These are phyloP conservation scores for Elephas maximus DNA, from an alignment of 2,113 vertebrate genomes.

Conservation along the genomic window DNA sequence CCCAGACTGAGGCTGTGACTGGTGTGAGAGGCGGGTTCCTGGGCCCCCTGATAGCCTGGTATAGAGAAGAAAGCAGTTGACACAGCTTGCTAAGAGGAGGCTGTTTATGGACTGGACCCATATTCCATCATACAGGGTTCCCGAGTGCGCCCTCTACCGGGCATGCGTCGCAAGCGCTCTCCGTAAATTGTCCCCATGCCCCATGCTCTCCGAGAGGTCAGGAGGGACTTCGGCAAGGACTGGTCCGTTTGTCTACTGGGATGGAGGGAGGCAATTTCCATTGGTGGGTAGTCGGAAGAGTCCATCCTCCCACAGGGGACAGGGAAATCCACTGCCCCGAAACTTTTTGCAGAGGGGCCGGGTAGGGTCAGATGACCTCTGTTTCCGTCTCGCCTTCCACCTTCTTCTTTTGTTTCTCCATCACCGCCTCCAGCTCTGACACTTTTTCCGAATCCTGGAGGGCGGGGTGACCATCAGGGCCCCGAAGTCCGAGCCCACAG, in stretches of 20 bases:
- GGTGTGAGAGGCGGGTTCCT: background rate
- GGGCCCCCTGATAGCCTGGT: background rate
- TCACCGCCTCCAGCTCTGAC: slow-evolving; percentile 93
- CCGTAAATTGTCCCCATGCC: background rate
- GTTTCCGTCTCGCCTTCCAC: slow-evolving; percentile 86
- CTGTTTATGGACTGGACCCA: slow-evolving; percentile 68
- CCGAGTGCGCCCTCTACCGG: background rate
- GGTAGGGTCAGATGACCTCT: slow-evolving; percentile 66
- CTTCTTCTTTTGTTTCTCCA: slow-evolving; percentile 95
- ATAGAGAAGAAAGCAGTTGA: background rate
- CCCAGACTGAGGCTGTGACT: background rate
- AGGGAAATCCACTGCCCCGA: background rate
- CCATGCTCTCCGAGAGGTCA: too few species aligned
- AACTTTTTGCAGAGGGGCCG: fast-evolving
- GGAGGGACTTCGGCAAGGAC: background rate
- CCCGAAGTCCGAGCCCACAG: fast-evolving
- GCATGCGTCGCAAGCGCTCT: background rate
- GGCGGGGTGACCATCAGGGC: background rate
- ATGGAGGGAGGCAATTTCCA: too few species aligned
- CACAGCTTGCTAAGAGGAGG: background rate
- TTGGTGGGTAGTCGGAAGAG: background rate
- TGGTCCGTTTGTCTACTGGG: background rate
- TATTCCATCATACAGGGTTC: background rate
- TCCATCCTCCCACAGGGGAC: background rate
- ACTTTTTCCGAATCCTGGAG: slow-evolving; percentile 75